Evolutionary conservation across 2,797 vertebrate species (phyloP).

Genomic region (Pipistrellus kuhlii): DNA sequence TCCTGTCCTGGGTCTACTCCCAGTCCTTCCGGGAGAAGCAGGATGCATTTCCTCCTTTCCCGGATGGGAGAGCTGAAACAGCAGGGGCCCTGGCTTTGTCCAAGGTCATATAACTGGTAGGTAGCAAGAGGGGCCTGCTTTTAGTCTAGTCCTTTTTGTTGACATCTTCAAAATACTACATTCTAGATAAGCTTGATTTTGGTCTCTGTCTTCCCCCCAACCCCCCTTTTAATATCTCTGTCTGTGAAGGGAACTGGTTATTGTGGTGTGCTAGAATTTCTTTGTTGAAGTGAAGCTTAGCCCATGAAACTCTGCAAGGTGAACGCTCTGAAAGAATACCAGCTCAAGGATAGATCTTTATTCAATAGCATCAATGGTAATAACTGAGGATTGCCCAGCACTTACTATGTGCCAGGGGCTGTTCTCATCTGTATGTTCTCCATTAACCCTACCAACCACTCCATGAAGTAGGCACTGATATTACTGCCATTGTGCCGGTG

Average conservation of each 20-base stretch:
- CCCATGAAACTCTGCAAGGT: background rate
- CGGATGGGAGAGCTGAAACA: background rate
- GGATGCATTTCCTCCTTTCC: background rate
- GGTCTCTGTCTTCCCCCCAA: background rate
- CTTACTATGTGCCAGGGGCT: background rate
- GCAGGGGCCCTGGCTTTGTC: background rate
- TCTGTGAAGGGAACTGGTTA: background rate
- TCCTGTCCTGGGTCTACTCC: background rate
- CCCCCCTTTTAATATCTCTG: background rate
- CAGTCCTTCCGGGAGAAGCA: background rate
- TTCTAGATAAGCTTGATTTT: background rate
- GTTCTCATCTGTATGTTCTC: background rate
- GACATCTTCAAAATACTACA: background rate
- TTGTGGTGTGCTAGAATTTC: background rate
- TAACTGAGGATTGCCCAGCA: background rate
- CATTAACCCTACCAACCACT: background rate
- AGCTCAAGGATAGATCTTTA: background rate
- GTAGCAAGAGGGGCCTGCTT: background rate
- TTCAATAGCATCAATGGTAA: background rate
- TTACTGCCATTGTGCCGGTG: background rate
- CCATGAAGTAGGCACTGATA: background rate
- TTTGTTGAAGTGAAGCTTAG: conserved; percentile 19
- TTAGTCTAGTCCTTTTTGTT: background rate
- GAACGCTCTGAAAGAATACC: background rate
- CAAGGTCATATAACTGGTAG: background rate